Evolutionary conservation across 1,140 invertebrate genomes (phyloP).

Genomic region (Brachionus angularis): DNA sequence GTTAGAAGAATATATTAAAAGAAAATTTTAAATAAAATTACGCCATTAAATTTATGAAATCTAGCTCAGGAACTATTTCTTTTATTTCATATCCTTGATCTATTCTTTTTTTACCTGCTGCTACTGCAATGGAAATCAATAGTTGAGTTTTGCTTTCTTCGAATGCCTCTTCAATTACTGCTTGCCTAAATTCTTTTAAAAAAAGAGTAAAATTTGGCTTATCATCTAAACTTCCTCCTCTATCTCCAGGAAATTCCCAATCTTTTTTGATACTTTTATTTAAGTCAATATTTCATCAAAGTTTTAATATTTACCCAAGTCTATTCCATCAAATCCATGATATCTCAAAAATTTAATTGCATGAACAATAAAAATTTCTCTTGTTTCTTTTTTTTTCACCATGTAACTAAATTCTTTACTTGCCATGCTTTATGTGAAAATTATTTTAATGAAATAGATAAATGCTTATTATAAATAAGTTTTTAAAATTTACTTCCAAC

Average conservation of each 20-base stretch:
- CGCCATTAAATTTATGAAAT: slow-evolving; percentile 87
- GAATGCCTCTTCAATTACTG: slow-evolving; percentile 77
- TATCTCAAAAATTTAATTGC: slow-evolving; percentile 64
- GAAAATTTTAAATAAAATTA: slow-evolving; percentile 67
- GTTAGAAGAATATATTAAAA: not conserved
- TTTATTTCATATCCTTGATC: slow-evolving; percentile 85
- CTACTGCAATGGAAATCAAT: slow-evolving; percentile 65
- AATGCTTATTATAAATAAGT: not conserved
- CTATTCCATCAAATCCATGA: slow-evolving; percentile 77
- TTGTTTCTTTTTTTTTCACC: slow-evolving; percentile 46
- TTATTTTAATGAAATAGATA: not conserved
- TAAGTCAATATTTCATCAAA: slow-evolving; percentile 82
- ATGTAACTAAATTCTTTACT: slow-evolving; percentile 59
- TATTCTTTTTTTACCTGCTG: slow-evolving; percentile 73
- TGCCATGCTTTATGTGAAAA: slow-evolving; percentile 70
- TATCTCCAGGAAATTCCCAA: slow-evolving; percentile 88
- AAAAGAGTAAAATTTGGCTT: slow-evolving; percentile 77
- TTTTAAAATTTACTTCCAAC: slow-evolving; percentile 79
- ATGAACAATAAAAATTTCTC: slow-evolving; percentile 48
- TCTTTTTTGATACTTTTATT: no score
- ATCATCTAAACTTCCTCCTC: slow-evolving; percentile 84
- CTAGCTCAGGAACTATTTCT: slow-evolving; percentile 69
- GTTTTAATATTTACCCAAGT: no score
- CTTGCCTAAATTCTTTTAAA: slow-evolving; percentile 74
- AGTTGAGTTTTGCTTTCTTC: slow-evolving; percentile 71